Evolutionary conservation across 2,797 vertebrate genomes (phyloP), one percentile per base, ranked within the genome.

Genomic region (Sphaeramia orbicularis): DNA sequence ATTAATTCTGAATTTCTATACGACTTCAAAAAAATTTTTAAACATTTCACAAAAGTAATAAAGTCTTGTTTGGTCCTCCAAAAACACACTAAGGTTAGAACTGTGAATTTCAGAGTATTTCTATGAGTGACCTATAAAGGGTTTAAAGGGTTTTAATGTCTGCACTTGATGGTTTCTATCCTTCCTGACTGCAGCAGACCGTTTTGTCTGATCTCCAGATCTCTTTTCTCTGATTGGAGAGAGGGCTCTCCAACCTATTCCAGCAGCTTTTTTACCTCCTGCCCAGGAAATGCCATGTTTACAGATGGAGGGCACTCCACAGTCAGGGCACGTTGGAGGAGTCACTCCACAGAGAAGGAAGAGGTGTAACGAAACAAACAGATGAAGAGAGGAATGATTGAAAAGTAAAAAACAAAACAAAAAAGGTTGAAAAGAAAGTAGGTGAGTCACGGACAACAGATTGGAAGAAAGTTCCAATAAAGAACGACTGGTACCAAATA

Each of bases 261-360:
- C 38, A n/a, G n/a, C n/a, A n/a, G n/a, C n/a, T n/a, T n/a, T n/a
- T 74, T 75, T 56, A 75, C 55, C 64, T 38, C 65, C 65, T 70
- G 57, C 74, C 80, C 73, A 83, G 68, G 82, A 87, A 84, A 75
- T 72, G 63, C 60, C 69, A 71, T 68, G 80, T 86, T 74, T 82
- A 86, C 71, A 75, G 83, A 86, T 85, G 59, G 65, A 55, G 65
- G 48, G 56, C 62, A 53, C 67, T 87, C 74, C 61, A 62, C 63
- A 87, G 66, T 74, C 81, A 45, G 55, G 50, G 48, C 83, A 88
- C 63, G 59, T 86, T 81, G 65, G 45, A 12, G 43, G 50, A 81
- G 49, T 76, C 76, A 82, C 82, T 87, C 81, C 73, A 49, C 60
- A 55, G 54, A 66, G 58, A 40, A 49, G 40, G 62, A 65, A 58